Base-by-base conservation (phyloP, 64 coral and sea anemone genomes). In the Pocillopora verrucosa region DNA sequence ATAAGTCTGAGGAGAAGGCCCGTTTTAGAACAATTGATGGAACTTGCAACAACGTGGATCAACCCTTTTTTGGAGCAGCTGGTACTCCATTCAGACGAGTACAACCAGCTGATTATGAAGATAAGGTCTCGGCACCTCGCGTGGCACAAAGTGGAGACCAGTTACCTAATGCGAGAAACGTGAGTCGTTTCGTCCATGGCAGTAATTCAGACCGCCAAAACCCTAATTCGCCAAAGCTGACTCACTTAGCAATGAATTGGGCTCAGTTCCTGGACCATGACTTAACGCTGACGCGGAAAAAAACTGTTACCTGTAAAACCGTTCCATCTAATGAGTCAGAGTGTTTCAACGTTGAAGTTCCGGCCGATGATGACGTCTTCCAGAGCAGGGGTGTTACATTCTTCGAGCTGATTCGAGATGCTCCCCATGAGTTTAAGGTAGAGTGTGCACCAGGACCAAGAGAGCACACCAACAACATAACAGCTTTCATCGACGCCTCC, bases 341-440 rank as follows among this genome's bases (percentile, higher is more conserved):
- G 12, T 94, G 93, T 56, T 77, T 94, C 61, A 89, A 89, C 13
- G 80, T 94, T 1, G 11, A 6, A 9, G 76, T 94, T 63, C 93
- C 82, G 0, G 16, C 2, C 9, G 38, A 83, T 25, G 92, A 94
- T 69, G 36, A n/a, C 2, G 37, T 73, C 20, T 94, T 94, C 59
- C 22, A n/a, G 1, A 56, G 15, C 0, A 90, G 75, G 11, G 76
- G 76, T 9, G 76, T 69, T 20, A 36, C 56, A 16, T 94, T 89
- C 35, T 78, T 94, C 5, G 62, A 86, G 16, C 25, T 94, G 16
- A 86, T 87, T 9, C 60, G 93, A 13, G 83, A 94, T 58, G 80
- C 89, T 10, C 88, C 92, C 56, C 20, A 58, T 13, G 16, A 25
- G 3, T 57, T 57, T n/a, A 12, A 0, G 14, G 7, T 10, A 4